Evolutionary conservation across 2,888 invertebrate species (phyloP), one percentile per base, ranked within the genome.

Genomic region (Amorpha juglandis): DNA sequence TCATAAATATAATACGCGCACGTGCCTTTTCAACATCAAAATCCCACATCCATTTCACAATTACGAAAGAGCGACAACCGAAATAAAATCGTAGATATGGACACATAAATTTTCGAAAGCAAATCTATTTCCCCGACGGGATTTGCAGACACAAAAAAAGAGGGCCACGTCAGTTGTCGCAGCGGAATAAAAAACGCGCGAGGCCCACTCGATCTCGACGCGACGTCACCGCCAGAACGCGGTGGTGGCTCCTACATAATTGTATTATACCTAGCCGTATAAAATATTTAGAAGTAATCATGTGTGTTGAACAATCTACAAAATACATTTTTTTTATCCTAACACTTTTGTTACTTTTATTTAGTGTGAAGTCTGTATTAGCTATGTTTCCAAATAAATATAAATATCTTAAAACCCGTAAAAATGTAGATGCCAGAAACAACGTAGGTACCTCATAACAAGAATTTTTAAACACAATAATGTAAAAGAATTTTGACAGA

Each of bases 121-220:
- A 42, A 58, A 42, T 58, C 42, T 58, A 58, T 58, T 42, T 58
- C 12, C 58, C 58, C 19, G 11, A 42, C 58, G 58, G 42, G 58
- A 58, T 58, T 58, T 42, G 58, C 58, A 58, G 58, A 58, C 58
- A 58, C 58, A 58, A 58, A 58, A 58, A 58, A 42, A 58, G 55
- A 38, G 55, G 58, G 55, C 38, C 58, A 19, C 38, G 58, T 58
- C 58, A 58, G 58, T 58, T 38, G 58, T 58, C 58, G 58, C 42
- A 19, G 58, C 6, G 42, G 19, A 58, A 42, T 42, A 58, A 58
- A 58, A 42, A 42, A 42, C 16, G 7, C 42, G 16, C 58, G 42
- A 19, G 19, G 38, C 58, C 58, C 58, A 58, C 58, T 58, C 58
- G 19, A 58, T 58, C 38, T 19, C 38, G 4, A 38, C 38, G 55